Evolutionary conservation across 2,888 invertebrate genomes (phyloP).

Genomic region (Harpagoxenus sublaevis): DNA sequence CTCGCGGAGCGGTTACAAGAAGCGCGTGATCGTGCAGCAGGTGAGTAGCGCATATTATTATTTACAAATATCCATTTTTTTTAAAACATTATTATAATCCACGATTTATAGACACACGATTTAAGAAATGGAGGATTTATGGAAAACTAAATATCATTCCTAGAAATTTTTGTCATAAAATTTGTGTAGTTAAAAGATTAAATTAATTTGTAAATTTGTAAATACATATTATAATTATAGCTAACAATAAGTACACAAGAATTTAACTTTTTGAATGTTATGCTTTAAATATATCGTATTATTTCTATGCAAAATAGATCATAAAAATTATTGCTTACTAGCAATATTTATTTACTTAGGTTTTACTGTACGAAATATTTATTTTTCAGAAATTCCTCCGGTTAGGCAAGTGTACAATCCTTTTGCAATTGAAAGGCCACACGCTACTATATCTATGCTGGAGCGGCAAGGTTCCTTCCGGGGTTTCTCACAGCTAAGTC

Average conservation of each 20-base stretch:
- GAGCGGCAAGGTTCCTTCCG: slow-evolving; percentile 98
- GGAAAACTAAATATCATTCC: neutral
- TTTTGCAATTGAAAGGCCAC: slow-evolving; percentile 97
- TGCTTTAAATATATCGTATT: neutral
- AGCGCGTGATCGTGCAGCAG: slow-evolving; percentile 88
- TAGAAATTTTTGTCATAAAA: neutral
- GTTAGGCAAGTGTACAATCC: slow-evolving; percentile 93
- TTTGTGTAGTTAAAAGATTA: neutral
- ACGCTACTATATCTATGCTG: slow-evolving; percentile 97
- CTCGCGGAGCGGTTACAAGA: slow-evolving; percentile 91
- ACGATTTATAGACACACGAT: neutral
- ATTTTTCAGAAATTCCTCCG: slow-evolving; percentile 85
- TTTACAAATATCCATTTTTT: neutral
- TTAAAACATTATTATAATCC: neutral
- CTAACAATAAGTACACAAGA: neutral
- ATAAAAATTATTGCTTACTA: neutral
- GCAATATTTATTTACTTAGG: neutral
- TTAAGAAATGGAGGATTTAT: neutral
- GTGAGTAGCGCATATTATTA: slow-evolving; percentile 83
- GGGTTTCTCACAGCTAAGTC: slow-evolving; percentile 93
- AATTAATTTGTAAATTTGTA: neutral
- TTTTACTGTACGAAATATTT: neutral
- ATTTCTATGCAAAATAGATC: neutral
- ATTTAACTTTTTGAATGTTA: neutral
- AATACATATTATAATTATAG: neutral